A percentile compares a stretch with the other conserved stretches of the same genome.
Evolutionary conservation across 2,888 invertebrate species (phyloP).

Genomic region (Leuctra nigra): DNA sequence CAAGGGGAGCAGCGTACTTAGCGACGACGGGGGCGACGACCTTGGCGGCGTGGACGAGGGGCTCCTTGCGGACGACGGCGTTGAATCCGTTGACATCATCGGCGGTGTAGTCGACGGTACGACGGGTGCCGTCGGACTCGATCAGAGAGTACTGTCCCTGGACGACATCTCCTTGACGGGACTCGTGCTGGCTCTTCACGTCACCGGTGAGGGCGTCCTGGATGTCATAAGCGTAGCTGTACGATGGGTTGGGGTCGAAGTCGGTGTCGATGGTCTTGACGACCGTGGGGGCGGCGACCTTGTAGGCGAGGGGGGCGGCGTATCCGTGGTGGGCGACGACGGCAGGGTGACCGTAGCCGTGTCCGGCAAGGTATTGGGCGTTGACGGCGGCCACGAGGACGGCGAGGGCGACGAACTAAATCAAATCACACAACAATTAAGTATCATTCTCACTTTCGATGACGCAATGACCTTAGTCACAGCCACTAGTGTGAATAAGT

Average conservation of each 20-base stretch:
- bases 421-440: too few relatives aligned
- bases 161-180: conserved; percentile 27
- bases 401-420: conserved; percentile 24
- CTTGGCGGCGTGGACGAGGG: conserved; percentile 22
- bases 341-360: conserved; percentile 10
- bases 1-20: conserved; percentile 23
- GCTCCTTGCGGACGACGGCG: conserved; percentile 27
- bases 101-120: conserved; percentile 27
- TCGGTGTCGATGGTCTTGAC: conserved; percentile 25
- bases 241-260: conserved; percentile 27
- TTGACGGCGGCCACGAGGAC: conserved; percentile 27
- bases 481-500: too few relatives aligned
- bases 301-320: conserved; percentile 15
- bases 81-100: conserved; percentile 29
- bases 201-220: conserved; percentile 28
- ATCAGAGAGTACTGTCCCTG: conserved; percentile 27
- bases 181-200: conserved; percentile 28
- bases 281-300: conserved; percentile 21
- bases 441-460: too few relatives aligned
- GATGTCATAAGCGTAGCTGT: conserved; percentile 27
- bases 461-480: too few relatives aligned
- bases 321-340: conserved; percentile 3
- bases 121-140: conserved; percentile 28
- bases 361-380: conserved; percentile 25
- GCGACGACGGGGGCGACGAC: conserved; percentile 21